A percentile compares a stretch with the other conserved stretches of the same genome.
phyloP scores from a whole-genome alignment of 2,797 vertebrate species.

The Discoglossus pictus region DNA sequence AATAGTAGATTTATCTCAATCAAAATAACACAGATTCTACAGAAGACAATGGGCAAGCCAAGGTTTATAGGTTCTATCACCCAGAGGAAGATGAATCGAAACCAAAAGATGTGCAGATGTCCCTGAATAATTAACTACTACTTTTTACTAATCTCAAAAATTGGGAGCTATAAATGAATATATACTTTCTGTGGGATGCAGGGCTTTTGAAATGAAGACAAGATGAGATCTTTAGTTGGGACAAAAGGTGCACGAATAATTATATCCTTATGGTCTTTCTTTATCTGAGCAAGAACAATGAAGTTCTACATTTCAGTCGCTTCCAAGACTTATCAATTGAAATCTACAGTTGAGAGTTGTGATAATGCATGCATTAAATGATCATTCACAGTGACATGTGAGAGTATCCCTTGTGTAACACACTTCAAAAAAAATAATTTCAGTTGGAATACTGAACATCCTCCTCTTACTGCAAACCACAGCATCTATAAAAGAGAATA shows the following conservation, averaged over 20 bases:
- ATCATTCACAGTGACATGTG: conserved; percentile 61
- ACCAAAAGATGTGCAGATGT: neutral
- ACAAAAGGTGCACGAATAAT: conserved; percentile 40
- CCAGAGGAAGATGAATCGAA: too few species aligned
- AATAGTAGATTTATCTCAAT: too few species aligned
- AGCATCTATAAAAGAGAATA: conserved; percentile 73
- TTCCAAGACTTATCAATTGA: conserved; percentile 61
- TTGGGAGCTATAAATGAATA: conserved; percentile 28
- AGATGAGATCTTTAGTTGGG: conserved; percentile 37
- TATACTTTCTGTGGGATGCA: conserved; percentile 32
- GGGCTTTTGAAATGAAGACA: conserved; percentile 23
- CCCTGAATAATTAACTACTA: conserved; percentile 31
- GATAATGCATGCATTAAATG: conserved; percentile 59
- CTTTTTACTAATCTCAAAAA: conserved; percentile 17
- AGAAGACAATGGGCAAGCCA: too few species aligned
- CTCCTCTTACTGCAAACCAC: conserved; percentile 72
- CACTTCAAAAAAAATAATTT: conserved; percentile 74
- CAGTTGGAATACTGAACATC: conserved; percentile 73
- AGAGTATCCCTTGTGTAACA: conserved; percentile 64
- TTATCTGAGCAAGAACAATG: conserved; percentile 46
- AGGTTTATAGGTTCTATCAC: too few species aligned
- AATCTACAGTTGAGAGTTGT: conserved; percentile 56
- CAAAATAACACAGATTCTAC: too few species aligned
- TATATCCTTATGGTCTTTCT: conserved; percentile 36
- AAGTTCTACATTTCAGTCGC: conserved; percentile 52